Percentiles rank a stretch among this genome's conserved stretches.
phyloP scores from a whole-genome alignment of 1,140 invertebrate genomes.

The Rhynchophorus ferrugineus region DNA sequence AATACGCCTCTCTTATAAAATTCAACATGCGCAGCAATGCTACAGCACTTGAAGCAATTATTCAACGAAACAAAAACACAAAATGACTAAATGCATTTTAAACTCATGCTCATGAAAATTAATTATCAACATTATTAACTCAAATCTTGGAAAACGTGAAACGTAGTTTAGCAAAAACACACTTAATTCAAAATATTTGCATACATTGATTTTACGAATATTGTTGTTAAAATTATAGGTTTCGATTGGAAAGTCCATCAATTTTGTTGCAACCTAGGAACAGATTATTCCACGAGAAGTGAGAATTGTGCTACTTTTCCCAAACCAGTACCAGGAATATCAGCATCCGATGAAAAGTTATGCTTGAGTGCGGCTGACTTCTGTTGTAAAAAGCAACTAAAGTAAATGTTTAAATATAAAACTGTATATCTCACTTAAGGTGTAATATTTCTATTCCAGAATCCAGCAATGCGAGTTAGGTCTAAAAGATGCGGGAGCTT shows the following conservation, averaged over 20 bases:
- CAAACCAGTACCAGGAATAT: background rate
- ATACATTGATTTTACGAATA: too few relatives aligned
- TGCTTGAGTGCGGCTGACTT: background rate
- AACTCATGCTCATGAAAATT: too few relatives aligned
- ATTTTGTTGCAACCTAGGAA: background rate
- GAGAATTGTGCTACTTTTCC: background rate
- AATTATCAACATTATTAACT: too few relatives aligned
- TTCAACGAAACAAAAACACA: too few relatives aligned
- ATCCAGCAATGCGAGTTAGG: background rate
- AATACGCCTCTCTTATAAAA: too few relatives aligned
- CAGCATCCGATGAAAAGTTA: background rate
- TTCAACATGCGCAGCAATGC: too few relatives aligned
- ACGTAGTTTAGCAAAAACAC: too few relatives aligned
- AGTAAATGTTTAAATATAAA: background rate
- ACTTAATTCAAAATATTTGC: too few relatives aligned
- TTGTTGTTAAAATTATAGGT: too few relatives aligned
- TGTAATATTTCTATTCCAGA: background rate
- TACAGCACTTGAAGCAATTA: too few relatives aligned
- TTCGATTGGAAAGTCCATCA: background rate
- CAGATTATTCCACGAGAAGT: background rate
- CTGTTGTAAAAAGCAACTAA: background rate
- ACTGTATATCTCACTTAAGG: background rate
- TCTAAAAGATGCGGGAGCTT: background rate
- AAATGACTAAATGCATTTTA: too few relatives aligned
- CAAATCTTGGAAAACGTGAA: too few relatives aligned